These are phyloP conservation scores for Meta bourneti DNA, from an alignment of 2,888 invertebrate species.

Conservation along the genomic window DNA sequence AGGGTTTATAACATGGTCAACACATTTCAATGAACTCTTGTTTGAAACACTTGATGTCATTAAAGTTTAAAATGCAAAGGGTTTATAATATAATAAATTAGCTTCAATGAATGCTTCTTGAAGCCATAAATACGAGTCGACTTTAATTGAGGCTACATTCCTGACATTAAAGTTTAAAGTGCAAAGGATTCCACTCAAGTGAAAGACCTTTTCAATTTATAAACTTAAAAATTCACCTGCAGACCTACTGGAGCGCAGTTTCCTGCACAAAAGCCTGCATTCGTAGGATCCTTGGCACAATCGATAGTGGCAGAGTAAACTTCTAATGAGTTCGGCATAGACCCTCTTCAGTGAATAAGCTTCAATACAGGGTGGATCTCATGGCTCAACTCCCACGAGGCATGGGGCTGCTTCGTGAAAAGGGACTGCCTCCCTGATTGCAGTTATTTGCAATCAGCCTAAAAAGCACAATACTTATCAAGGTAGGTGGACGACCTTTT, in stretches of 20 bases:
- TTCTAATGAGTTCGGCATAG: background rate
- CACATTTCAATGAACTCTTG: too few relatives aligned
- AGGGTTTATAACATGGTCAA: too few relatives aligned
- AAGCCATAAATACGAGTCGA: too few relatives aligned
- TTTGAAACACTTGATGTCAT: too few relatives aligned
- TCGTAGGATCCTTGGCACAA: background rate
- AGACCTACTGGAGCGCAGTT: background rate
- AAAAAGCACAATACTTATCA: conserved; percentile 7
- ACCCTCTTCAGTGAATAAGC: background rate
- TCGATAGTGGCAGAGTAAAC: conserved; percentile 18
- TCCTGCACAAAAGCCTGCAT: background rate
- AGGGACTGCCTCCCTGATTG: background rate
- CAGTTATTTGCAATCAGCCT: conserved; percentile 28
- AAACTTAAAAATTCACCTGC: conserved; percentile 9
- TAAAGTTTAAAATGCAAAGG: too few relatives aligned
- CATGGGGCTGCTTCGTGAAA: background rate
- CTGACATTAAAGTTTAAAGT: too few relatives aligned
- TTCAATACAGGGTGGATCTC: conserved; percentile 7
- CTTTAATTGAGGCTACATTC: too few relatives aligned
- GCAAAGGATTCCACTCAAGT: too few relatives aligned
- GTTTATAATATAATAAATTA: too few relatives aligned
- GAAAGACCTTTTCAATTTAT: conserved; percentile 12
- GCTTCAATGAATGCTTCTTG: too few relatives aligned
- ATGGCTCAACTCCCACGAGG: background rate
- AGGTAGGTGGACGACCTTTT: background rate